phyloP scores from a whole-genome alignment of 2,888 invertebrate genomes.

The Melitaea athalia region DNA sequence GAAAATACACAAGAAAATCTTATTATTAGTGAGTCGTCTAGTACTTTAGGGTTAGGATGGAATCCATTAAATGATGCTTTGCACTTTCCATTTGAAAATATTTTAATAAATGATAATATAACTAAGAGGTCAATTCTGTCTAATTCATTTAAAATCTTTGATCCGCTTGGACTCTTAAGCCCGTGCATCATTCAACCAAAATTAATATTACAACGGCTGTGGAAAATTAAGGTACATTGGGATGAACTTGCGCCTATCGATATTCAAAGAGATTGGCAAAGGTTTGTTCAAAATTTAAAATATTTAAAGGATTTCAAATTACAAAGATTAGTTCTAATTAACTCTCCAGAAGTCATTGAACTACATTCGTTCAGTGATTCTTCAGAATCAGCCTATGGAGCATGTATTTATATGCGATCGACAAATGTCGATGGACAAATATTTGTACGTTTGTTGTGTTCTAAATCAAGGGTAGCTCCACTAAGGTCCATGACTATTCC shows the following conservation, averaged over 20 bases:
- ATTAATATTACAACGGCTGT: conserved; percentile 5
- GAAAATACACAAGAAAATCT: not conserved
- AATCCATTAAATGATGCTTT: too few relatives aligned
- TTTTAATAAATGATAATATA: not conserved
- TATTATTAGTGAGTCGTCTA: too few relatives aligned
- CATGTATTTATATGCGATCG: too few relatives aligned
- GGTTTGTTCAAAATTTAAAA: too few relatives aligned
- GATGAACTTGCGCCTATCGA: conserved; percentile 1
- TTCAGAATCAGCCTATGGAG: too few relatives aligned
- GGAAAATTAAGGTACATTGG: conserved; percentile 10
- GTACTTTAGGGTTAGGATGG: too few relatives aligned
- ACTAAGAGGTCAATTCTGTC: conserved; percentile 3
- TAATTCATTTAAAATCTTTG: conserved; percentile 9
- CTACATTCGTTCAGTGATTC: too few relatives aligned
- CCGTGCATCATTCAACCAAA: not conserved
- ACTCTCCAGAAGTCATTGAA: too few relatives aligned
- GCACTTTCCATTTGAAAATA: not conserved
- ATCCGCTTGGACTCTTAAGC: conserved; percentile 6
- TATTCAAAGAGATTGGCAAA: not conserved
- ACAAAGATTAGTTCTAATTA: too few relatives aligned
- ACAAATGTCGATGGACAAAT: too few relatives aligned
- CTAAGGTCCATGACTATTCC: not conserved
- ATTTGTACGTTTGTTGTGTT: too few relatives aligned
- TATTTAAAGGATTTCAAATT: too few relatives aligned
- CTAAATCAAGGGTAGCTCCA: not conserved